These are phyloP conservation scores for Philereme vetulata DNA, from an alignment of 2,888 invertebrate species.

Conservation along the genomic window DNA sequence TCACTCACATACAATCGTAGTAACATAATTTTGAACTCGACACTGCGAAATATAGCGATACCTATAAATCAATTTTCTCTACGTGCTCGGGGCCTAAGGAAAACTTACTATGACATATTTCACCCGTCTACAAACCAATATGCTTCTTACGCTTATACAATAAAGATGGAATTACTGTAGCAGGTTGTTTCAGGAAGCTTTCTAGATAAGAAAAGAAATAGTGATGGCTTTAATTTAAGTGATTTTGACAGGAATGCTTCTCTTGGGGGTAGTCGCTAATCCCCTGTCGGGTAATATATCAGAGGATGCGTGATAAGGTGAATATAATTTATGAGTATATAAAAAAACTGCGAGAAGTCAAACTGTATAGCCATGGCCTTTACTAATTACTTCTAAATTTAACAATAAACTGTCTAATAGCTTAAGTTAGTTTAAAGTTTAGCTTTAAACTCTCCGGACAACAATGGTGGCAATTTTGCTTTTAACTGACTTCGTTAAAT, in stretches of 20 bases:
- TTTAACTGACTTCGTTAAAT: too few species aligned
- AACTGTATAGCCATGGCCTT: too few species aligned
- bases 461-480: too few species aligned
- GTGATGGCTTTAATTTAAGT: conserved; percentile 65
- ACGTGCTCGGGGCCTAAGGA: conserved; percentile 41
- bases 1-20: conserved; percentile 30
- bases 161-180: conserved; percentile 3
- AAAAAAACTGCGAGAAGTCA: too few species aligned
- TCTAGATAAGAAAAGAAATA: conserved; percentile 66
- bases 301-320: conserved; percentile 5
- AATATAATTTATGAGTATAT: conserved; percentile 1
- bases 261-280: conserved; percentile 50
- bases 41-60: conserved; percentile 52
- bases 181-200: conserved; percentile 15
- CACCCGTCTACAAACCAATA: conserved; percentile 14
- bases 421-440: too few species aligned
- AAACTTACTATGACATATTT: conserved; percentile 41
- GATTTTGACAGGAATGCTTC: conserved; percentile 60
- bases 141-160: conserved; percentile 29
- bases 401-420: too few species aligned
- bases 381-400: too few species aligned
- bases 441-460: too few species aligned
- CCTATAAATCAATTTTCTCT: conserved; percentile 65
- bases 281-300: conserved; percentile 44
- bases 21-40: conserved; percentile 44